phyloP scores from a whole-genome alignment of 2,888 invertebrate species.

The Papilio demoleus region DNA sequence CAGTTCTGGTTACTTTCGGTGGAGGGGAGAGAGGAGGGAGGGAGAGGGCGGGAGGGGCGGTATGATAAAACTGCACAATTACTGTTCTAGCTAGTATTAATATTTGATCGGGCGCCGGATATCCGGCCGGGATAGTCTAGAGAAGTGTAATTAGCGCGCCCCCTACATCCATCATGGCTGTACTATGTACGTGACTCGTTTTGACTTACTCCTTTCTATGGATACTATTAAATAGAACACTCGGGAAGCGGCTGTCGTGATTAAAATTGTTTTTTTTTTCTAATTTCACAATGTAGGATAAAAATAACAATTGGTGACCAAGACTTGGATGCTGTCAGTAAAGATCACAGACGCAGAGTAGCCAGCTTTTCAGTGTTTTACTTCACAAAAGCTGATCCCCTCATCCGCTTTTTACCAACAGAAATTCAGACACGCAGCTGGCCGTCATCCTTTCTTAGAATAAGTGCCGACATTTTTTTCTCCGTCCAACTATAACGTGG shows the following conservation, averaged over 20 bases:
- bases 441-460: too few relatives aligned
- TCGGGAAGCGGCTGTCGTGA: background rate
- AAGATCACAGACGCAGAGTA: too few relatives aligned
- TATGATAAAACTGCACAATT: conserved; percentile 23
- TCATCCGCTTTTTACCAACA: too few relatives aligned
- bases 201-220: background rate
- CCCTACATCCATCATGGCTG: conserved; percentile 24
- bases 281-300: too few relatives aligned
- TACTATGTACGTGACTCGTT: conserved; percentile 1
- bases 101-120: conserved; percentile 32
- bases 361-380: too few relatives aligned
- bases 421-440: too few relatives aligned
- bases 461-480: too few relatives aligned
- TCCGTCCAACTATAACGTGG: too few relatives aligned
- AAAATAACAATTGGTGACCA: too few relatives aligned
- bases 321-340: too few relatives aligned
- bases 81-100: conserved; percentile 18
- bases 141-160: conserved; percentile 26
- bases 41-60: background rate
- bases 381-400: too few relatives aligned
- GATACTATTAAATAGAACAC: background rate
- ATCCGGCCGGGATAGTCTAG: conserved; percentile 18
- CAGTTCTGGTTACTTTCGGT: background rate
- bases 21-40: background rate
- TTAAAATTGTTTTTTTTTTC: background rate